phyloP scores from a whole-genome alignment of 2,888 invertebrate species.

The Plutella xylostella region DNA sequence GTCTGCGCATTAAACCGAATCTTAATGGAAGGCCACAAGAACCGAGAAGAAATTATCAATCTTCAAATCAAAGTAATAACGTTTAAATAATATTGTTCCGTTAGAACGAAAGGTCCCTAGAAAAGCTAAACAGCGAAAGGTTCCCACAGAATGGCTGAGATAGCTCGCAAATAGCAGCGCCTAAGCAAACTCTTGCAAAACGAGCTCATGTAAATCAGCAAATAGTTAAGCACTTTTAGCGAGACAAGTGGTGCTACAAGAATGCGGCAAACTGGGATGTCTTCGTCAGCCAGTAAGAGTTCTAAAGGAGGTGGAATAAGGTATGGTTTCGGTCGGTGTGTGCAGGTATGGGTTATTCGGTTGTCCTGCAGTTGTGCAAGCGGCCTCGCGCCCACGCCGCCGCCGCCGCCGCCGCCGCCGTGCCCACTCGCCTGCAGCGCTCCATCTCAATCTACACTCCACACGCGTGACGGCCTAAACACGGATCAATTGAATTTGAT shows the following conservation, averaged over 20 bases:
- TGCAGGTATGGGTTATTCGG: conserved; percentile 9
- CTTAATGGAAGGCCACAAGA: no score
- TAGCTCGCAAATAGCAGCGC: background rate
- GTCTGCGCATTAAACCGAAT: no score
- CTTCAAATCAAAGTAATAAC: no score
- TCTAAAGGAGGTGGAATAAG: no score
- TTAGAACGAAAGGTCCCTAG: no score
- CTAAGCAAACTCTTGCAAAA: background rate
- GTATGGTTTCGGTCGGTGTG: no score
- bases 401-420: conserved; percentile 26
- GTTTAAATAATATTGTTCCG: no score
- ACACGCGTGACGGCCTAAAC: background rate
- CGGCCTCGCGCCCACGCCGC: conserved; percentile 43
- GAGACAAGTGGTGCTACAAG: conserved; percentile 7
- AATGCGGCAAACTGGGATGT: conserved; percentile 19
- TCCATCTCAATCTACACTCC: conserved; percentile 2
- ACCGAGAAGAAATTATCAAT: no score
- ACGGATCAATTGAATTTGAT: background rate
- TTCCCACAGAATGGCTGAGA: background rate
- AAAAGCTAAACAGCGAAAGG: no score
- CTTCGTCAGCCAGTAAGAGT: no score
- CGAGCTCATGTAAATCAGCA: conserved; percentile 12
- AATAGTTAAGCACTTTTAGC: conserved; percentile 17
- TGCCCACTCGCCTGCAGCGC: conserved; percentile 19
- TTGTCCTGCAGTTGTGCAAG: conserved; percentile 37